Conservation (phyloP, 2,113 vertebrate genomes). For the Paramormyrops kingsleyae region DNA sequence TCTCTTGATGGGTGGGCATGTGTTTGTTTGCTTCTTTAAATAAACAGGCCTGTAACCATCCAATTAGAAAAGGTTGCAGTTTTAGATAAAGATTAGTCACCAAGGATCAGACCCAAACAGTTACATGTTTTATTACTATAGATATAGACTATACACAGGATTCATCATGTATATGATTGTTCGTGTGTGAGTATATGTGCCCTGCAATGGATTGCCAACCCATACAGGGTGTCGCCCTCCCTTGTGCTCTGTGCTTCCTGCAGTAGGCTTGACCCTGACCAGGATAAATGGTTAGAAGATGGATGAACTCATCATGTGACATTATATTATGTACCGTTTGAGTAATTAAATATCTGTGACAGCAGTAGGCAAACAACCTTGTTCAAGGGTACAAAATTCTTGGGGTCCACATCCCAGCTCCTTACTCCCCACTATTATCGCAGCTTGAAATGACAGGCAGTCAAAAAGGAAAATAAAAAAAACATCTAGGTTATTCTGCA, state of each 20-base stretch:
- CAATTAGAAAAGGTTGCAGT: not conserved
- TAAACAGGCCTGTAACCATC: not conserved
- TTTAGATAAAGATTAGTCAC: not conserved
- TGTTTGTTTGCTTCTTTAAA: not conserved
- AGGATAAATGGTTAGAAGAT: not conserved
- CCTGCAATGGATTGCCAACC: not conserved
- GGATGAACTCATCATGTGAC: not conserved
- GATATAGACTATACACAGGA: not conserved
- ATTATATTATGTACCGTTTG: not conserved
- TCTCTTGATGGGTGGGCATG: not conserved
- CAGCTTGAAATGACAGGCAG: not conserved
- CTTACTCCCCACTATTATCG: not conserved
- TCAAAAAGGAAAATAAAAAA: not conserved
- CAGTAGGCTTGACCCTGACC: not conserved
- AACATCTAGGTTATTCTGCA: not conserved
- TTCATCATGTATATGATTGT: not conserved
- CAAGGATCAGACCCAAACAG: not conserved
- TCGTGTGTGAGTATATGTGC: not conserved
- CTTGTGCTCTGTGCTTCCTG: not conserved
- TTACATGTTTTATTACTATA: not conserved
- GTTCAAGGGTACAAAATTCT: not conserved
- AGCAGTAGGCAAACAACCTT: not conserved
- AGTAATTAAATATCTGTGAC: not conserved
- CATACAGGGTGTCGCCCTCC: not conserved
- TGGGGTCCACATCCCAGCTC: not conserved